Percentiles rank a stretch among this genome's conserved stretches.
These are phyloP conservation scores for Hycleus cichorii DNA, from an alignment of 1,140 invertebrate genomes.

Conservation along the genomic window DNA sequence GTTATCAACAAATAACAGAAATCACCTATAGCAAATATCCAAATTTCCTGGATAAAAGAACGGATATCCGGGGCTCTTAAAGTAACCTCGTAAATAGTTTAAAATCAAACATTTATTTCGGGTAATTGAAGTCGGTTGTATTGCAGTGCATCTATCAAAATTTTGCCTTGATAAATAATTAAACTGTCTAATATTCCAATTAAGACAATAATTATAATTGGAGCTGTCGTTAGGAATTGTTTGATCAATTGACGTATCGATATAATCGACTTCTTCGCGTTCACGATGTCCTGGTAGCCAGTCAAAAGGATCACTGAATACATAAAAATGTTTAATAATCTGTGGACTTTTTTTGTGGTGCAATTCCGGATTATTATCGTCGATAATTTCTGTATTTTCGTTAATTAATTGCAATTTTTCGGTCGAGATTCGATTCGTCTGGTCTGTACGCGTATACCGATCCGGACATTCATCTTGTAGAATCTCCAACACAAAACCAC, in stretches of 20 bases:
- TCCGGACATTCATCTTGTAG: slow-evolving; percentile 47
- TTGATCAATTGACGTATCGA: slow-evolving; percentile 23
- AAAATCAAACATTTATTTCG: slow-evolving; percentile 23
- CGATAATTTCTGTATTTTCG: slow-evolving; percentile 20
- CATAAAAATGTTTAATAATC: slow-evolving; percentile 28
- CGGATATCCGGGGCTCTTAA: slow-evolving; percentile 34
- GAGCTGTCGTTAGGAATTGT: slow-evolving; percentile 14
- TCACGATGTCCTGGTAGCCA: slow-evolving; percentile 14
- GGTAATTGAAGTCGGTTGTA: background rate
- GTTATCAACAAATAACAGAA: background rate
- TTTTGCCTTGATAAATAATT: slow-evolving; percentile 7
- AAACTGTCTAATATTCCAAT: slow-evolving; percentile 25
- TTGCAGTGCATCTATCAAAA: slow-evolving; percentile 11
- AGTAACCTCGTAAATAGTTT: slow-evolving; percentile 28
- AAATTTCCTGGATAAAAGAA: slow-evolving; percentile 31
- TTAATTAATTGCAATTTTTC: slow-evolving; percentile 16
- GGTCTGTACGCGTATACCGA: slow-evolving; percentile 18
- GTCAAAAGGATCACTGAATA: slow-evolving; percentile 25
- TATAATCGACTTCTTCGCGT: slow-evolving; percentile 27
- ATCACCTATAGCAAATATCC: slow-evolving; percentile 34
- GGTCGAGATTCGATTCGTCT: slow-evolving; percentile 1
- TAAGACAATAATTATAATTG: slow-evolving; percentile 17
- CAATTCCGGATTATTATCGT: background rate
- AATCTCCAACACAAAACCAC: slow-evolving; percentile 49
- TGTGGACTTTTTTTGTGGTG: background rate